These are phyloP conservation scores for Papilio xuthus DNA, from an alignment of 1,140 invertebrate genomes.

Conservation along the genomic window DNA sequence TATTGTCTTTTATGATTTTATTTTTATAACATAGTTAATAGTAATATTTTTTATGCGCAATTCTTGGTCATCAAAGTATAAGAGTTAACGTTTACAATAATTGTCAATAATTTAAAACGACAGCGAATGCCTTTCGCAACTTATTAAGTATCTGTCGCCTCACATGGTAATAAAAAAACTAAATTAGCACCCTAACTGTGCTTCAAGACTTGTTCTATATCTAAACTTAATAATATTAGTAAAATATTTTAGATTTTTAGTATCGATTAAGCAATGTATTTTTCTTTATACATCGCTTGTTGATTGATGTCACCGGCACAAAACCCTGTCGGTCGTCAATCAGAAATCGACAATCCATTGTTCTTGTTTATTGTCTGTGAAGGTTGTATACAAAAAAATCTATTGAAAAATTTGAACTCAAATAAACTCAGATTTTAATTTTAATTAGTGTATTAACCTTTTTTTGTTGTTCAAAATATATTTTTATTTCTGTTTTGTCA, in stretches of 20 bases:
- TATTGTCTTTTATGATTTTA: neutral
- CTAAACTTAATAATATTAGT: too few relatives aligned
- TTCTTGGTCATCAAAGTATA: too few relatives aligned
- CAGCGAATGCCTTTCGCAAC: too few relatives aligned
- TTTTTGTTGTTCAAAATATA: too few relatives aligned
- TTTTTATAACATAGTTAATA: neutral
- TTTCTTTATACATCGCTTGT: constrained; percentile 4
- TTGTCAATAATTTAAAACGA: too few relatives aligned
- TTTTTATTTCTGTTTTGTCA: too few relatives aligned
- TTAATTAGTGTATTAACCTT: too few relatives aligned
- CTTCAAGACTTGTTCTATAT: too few relatives aligned
- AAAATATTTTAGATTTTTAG: neutral
- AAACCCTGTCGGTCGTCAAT: neutral
- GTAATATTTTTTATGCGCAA: neutral
- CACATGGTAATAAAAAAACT: too few relatives aligned
- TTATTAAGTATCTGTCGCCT: too few relatives aligned
- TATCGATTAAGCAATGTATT: neutral
- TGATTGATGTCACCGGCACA: constrained; percentile 3
- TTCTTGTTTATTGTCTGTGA: neutral
- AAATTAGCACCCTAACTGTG: too few relatives aligned
- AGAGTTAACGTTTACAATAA: too few relatives aligned
- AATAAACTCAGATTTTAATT: neutral
- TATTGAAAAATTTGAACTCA: neutral
- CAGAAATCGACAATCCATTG: neutral
- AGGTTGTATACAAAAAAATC: neutral